Evolutionary conservation across 2,888 invertebrate genomes (phyloP), one percentile per base, ranked within the genome.

Genomic region (Cordilura impudica): DNA sequence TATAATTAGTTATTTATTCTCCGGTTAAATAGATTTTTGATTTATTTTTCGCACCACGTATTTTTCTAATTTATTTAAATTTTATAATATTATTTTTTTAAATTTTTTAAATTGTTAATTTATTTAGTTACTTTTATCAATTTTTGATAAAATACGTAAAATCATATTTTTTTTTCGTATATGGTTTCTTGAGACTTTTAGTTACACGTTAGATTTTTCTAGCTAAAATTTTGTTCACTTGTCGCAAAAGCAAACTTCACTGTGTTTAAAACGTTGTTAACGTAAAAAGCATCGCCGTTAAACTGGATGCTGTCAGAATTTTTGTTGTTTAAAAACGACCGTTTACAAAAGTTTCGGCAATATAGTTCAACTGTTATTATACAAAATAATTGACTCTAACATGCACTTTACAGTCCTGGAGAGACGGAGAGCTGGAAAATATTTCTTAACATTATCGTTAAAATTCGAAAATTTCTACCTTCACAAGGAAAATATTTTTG

Each of bases 261-360:
- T 54, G 74, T 74, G 74, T 79, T 75, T 47, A 54, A 29, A 49
- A 51, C 51, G 79, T 71, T 79, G 74, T 79, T 79, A 67, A 43
- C 71, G 39, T 61, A 71, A 60, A 79, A 67, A 79, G 79, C 74
- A 74, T 75, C 71, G 74, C 71, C 61, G 66, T 71, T 71, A 71
- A 78, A 79, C 79, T 79, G 79, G 79, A 79, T 79, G 79, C 79
- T 79, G 79, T 71, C 35, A 58, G 10, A 70, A 66, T 35, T 29
- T 58, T 49, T 19, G 49, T 21, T 16, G 21, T 31, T 49, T 14
- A 47, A 29, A 63, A 47, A 14, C 49, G 31, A 29, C 10, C 47
- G 49, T 29, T 31, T 45, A 29, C 18, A 21, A 60, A 12, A 56
- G 19, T 49, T 69, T 70, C 35, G 49, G 29, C 39, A 26, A n/a